A percentile compares a stretch with the other conserved stretches of the same genome.
phyloP scores from a whole-genome alignment of 2,888 invertebrate species.

The Acronicta aceris region DNA sequence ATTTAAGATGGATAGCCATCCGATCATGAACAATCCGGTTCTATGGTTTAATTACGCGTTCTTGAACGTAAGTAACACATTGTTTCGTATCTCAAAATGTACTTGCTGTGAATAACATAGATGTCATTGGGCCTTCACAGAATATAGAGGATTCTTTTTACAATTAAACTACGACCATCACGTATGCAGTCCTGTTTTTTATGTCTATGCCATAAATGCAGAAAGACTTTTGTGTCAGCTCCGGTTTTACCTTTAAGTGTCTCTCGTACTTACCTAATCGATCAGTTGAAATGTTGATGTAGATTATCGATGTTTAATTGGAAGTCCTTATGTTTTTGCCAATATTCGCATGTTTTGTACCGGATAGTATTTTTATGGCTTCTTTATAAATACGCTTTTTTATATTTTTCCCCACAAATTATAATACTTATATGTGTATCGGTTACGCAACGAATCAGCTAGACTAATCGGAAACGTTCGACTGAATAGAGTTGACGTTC shows the following conservation, averaged over 20 bases:
- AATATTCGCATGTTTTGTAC: slow-evolving; percentile 1
- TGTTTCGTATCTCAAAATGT: slow-evolving; percentile 67
- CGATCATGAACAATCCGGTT: slow-evolving; percentile 70
- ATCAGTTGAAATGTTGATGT: slow-evolving; percentile 8
- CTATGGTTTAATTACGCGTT: slow-evolving; percentile 77
- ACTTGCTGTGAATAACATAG: slow-evolving; percentile 59
- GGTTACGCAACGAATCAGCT: slow-evolving; percentile 46
- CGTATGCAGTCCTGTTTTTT: slow-evolving; percentile 23
- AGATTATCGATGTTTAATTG: slow-evolving; percentile 5
- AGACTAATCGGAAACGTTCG: slow-evolving; percentile 58
- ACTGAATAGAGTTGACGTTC: slow-evolving; percentile 62
- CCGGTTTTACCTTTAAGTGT: slow-evolving; percentile 9
- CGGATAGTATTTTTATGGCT: slow-evolving; percentile 12
- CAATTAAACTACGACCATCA: slow-evolving; percentile 17
- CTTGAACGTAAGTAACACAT: slow-evolving; percentile 66
- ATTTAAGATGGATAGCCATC: slow-evolving; percentile 78
- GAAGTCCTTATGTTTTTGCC: slow-evolving; percentile 1
- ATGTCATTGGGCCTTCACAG: slow-evolving; percentile 47
- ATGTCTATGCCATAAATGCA: slow-evolving; percentile 10
- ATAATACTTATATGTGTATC: slow-evolving; percentile 12
- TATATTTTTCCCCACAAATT: slow-evolving; percentile 11
- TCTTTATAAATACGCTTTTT: slow-evolving; percentile 11
- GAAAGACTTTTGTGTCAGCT: slow-evolving; percentile 8
- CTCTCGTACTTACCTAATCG: slow-evolving; percentile 5
- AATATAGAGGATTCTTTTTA: slow-evolving; percentile 55